Evolutionary conservation across 2,113 vertebrate genomes (phyloP), one percentile per base, ranked within the genome.

Genomic region (Calcarius ornatus): DNA sequence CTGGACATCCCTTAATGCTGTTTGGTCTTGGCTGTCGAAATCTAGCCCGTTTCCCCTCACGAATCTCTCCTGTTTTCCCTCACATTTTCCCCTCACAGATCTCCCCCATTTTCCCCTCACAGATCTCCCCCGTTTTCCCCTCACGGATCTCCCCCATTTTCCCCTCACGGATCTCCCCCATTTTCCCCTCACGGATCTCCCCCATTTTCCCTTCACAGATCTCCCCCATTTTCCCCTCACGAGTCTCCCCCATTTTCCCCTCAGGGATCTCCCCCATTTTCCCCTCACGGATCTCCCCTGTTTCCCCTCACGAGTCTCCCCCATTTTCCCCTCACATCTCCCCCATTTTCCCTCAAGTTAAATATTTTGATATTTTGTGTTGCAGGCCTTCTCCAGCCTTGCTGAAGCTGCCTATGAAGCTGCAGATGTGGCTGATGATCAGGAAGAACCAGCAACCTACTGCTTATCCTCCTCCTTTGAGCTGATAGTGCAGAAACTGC

Each of bases 401-500:
- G 99, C 99, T 42, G 99, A 99, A 96, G 99, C 99, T 27, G 99
- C 99, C 7, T 99, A 99, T 76, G 99, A 99, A 95, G 99, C 99
- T 79, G 99, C 99, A 20, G 99, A 99, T 5, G 99, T 99, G 11
- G 98, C 98, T 8, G 99, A 99, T 96, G 99, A 99, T 94, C 99
- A 99, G 95, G 99, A 99, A 95, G 99, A 99, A 63, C 99, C 99
- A 70, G 98, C 98, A 93, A 99, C 99, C 15, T 99, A 99, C 93
- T 99, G 99, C 81, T 97, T 99, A 75, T 99, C 99, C 5, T 99
- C 99, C 15, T 99, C 99, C 4, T 99, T 99, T n/a, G 99, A 99
- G 93, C 97, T 99, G 77, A 99, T 99, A 65, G 99, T 99, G 50
- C 99, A 99, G 98, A 99, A 99, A 48, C 98, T 99, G 2, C 97